These are phyloP conservation scores for Stigmatopora argus DNA, from an alignment of 2,113 vertebrate genomes.

Conservation along the genomic window DNA sequence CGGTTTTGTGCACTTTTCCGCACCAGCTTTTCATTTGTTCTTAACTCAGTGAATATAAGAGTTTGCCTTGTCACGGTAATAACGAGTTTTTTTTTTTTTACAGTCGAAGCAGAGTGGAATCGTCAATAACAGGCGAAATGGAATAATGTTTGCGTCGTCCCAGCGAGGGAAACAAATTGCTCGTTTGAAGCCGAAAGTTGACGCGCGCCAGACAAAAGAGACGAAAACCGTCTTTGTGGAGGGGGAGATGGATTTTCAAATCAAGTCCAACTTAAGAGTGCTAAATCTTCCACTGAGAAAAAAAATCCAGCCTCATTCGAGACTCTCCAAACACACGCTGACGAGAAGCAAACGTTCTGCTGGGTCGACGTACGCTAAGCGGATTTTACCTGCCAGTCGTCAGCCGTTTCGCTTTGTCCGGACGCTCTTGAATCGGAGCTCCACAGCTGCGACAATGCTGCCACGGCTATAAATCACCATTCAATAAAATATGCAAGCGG, in stretches of 20 bases:
- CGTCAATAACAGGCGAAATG: background rate
- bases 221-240: background rate
- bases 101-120: background rate
- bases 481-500: conserved; percentile 59
- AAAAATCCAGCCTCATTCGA: background rate
- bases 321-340: background rate
- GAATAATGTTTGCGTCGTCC: background rate
- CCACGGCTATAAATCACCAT: conserved; percentile 56
- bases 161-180: background rate
- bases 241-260: conserved; percentile 1
- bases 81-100: background rate
- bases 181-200: background rate
- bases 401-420: background rate
- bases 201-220: background rate
- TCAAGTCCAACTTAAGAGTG: background rate
- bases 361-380: background rate
- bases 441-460: conserved; percentile 19
- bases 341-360: background rate
- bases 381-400: too few relatives aligned
- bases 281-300: background rate
- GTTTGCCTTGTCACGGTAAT: background rate
- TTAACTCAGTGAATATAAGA: background rate
- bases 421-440: conserved; percentile 10
- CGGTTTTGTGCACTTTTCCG: background rate
- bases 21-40: background rate